Conservation (phyloP, 2,797 vertebrate species). For the Onychomys arenicola region DNA sequence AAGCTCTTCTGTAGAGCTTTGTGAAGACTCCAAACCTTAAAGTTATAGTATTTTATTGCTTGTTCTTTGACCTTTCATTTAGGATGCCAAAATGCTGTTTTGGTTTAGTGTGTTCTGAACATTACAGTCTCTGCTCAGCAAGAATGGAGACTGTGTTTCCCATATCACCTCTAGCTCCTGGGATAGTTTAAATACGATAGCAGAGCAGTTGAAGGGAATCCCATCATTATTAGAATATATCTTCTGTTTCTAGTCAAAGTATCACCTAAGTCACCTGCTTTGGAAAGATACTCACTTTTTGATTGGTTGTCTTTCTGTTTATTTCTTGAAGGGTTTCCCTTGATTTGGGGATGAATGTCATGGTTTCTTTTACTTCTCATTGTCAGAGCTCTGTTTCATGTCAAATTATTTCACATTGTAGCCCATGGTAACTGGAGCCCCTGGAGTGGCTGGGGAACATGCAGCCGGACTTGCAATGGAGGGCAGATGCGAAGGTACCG, state of each 20-base stretch:
- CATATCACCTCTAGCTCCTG: background rate
- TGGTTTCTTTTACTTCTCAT: background rate
- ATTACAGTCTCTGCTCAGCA: background rate
- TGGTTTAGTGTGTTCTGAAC: background rate
- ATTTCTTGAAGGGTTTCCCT: background rate
- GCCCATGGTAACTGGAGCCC: slow-evolving; percentile 96
- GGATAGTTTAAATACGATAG: background rate
- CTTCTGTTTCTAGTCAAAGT: background rate
- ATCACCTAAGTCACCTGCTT: background rate
- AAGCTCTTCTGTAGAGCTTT: slow-evolving; percentile 50
- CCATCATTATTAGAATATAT: background rate
- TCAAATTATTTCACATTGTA: slow-evolving; percentile 76
- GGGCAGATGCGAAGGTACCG: slow-evolving; percentile 95
- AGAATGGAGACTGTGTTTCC: background rate
- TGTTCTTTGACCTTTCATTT: background rate
- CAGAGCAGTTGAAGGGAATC: background rate
- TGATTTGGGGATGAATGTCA: background rate
- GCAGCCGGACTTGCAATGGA: slow-evolving; percentile 94
- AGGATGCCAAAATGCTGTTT: background rate
- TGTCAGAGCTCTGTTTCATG: background rate
- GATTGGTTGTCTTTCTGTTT: slow-evolving; percentile 2
- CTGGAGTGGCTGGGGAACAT: slow-evolving; percentile 96
- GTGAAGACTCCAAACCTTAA: background rate
- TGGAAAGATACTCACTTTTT: background rate
- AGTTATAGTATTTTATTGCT: background rate